phyloP scores from a whole-genome alignment of 2,888 invertebrate genomes.

The Heteromyza rotundicornis region DNA sequence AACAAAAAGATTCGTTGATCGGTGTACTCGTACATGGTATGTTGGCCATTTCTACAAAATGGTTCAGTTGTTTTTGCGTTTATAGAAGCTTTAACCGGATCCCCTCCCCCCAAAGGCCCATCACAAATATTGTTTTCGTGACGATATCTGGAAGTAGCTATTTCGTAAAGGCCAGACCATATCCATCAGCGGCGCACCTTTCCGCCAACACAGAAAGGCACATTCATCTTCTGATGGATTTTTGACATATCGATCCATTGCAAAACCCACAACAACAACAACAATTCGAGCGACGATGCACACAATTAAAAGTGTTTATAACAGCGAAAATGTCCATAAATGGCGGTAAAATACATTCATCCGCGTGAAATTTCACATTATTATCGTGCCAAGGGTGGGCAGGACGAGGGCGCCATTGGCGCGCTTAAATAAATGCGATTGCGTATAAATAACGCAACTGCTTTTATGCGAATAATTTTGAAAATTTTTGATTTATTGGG shows the following conservation, averaged over 20 bases:
- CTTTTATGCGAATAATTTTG: constrained; percentile 37
- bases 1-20: no score
- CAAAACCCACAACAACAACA: neutral
- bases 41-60: no score
- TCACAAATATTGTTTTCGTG: no score
- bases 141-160: no score
- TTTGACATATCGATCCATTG: constrained; percentile 9
- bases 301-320: constrained; percentile 18
- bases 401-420: neutral
- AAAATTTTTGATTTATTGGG: constrained; percentile 49
- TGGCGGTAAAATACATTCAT: constrained; percentile 31
- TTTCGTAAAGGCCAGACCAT: no score
- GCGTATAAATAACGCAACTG: constrained; percentile 10
- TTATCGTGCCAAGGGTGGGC: constrained; percentile 14
- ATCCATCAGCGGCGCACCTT: neutral
- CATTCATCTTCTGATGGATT: constrained; percentile 9
- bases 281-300: neutral
- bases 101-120: no score
- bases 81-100: no score
- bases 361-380: constrained; percentile 30
- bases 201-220: neutral
- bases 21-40: no score
- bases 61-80: no score
- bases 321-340: constrained; percentile 30
- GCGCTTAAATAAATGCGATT: neutral